Evolutionary conservation across 2,113 vertebrate species (phyloP).

Genomic region (Nipponia nippon): DNA sequence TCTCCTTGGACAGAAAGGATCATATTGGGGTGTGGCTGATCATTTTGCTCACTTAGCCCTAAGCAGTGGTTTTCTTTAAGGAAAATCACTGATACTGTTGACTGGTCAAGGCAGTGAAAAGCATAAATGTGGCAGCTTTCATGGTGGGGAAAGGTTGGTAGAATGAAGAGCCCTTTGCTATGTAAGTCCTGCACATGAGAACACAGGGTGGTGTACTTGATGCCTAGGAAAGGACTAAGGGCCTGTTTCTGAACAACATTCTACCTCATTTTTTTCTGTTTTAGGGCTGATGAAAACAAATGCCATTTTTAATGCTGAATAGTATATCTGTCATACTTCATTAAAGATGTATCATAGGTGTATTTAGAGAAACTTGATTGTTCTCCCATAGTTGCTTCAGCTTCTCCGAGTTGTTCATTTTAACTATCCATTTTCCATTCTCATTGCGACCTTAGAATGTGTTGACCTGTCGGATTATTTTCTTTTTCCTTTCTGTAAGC

Average conservation of each 20-base stretch:
- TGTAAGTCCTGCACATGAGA: not conserved
- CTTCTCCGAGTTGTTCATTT: not conserved
- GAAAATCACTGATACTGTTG: not conserved
- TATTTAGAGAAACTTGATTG: not conserved
- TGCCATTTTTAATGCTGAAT: not conserved
- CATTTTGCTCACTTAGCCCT: not conserved
- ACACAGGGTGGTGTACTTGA: not conserved
- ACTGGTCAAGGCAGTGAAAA: not conserved
- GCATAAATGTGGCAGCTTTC: not conserved
- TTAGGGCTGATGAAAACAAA: not conserved
- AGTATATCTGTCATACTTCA: not conserved
- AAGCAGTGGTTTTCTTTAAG: not conserved
- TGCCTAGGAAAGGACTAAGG: not conserved
- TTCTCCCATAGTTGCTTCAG: not conserved
- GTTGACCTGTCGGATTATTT: not conserved
- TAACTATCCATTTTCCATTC: not conserved
- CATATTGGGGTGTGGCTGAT: not conserved
- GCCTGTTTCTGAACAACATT: not conserved
- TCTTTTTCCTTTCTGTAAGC: not conserved
- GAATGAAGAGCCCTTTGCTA: not conserved
- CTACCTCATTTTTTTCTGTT: not conserved
- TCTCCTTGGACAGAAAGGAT: not conserved
- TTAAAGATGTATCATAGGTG: not conserved
- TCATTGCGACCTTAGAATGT: not conserved
- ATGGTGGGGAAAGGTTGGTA: not conserved